Conservation (phyloP, 2,888 invertebrate species). For the Candidula unifasciata region DNA sequence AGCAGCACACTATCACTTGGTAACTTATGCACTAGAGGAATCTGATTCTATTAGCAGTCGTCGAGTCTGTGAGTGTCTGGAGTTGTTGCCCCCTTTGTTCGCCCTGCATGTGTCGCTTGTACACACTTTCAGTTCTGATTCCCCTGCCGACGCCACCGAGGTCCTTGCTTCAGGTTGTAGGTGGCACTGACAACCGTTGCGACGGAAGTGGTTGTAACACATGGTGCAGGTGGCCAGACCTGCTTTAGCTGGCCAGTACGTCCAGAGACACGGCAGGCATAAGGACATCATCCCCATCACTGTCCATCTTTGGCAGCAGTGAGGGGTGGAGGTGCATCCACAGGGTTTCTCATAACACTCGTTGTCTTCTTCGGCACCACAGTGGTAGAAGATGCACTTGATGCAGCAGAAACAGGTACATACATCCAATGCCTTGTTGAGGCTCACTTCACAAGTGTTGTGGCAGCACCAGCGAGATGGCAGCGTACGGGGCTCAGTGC, state of each 20-base stretch:
- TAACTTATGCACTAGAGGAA: constrained; percentile 61
- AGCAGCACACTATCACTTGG: constrained; percentile 12
- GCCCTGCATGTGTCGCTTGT: constrained; percentile 6
- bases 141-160: constrained; percentile 11
- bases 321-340: constrained; percentile 83
- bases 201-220: constrained; percentile 88
- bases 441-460: constrained; percentile 91
- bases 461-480: constrained; percentile 94
- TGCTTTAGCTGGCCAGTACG: constrained; percentile 94
- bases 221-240: constrained; percentile 83
- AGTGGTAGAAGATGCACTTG: constrained; percentile 92
- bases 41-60: constrained; percentile 65
- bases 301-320: constrained; percentile 87
- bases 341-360: constrained; percentile 82
- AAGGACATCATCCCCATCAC: constrained; percentile 90
- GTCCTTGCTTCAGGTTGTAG: constrained; percentile 23
- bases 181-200: constrained; percentile 90
- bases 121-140: constrained; percentile 11
- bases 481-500: constrained; percentile 88
- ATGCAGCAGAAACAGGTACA: constrained; percentile 96
- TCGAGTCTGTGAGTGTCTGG: constrained; percentile 60
- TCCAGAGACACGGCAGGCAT: constrained; percentile 91
- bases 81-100: constrained; percentile 18
- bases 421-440: constrained; percentile 92
- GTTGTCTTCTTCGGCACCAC: constrained; percentile 80